Conservation (phyloP, 2,888 invertebrate genomes). For the Lacanobia wlatinum region DNA sequence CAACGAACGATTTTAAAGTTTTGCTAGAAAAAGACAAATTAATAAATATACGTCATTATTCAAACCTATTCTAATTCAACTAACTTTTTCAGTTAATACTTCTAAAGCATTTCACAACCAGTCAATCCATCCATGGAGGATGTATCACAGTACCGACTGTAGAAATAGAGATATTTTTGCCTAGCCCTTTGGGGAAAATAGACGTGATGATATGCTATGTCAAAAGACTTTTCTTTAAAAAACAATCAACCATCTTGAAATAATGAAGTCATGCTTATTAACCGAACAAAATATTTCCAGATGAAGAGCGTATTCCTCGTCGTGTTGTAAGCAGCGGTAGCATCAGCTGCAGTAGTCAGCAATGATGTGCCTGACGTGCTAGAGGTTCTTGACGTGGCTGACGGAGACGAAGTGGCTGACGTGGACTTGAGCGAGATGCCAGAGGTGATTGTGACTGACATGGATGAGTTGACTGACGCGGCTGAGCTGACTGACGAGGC, state of each 20-base stretch:
- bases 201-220: neutral
- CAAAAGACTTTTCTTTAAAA: too few species aligned
- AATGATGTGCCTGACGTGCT: conserved; percentile 11
- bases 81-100: too few species aligned
- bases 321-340: conserved; percentile 20
- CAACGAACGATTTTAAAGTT: too few species aligned
- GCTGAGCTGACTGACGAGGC: neutral
- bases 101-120: too few species aligned
- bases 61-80: too few species aligned
- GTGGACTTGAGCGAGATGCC: neutral
- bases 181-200: neutral
- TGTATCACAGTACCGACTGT: too few species aligned
- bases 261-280: neutral
- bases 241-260: too few species aligned
- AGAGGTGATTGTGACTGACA: conserved; percentile 3
- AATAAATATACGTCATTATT: too few species aligned
- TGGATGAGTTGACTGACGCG: neutral
- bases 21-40: too few species aligned
- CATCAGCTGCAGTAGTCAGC: conserved; percentile 17
- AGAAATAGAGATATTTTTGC: neutral
- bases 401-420: neutral
- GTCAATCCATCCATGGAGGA: too few species aligned
- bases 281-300: conserved; percentile 7
- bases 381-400: neutral
- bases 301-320: conserved; percentile 29